Conservation (phyloP, 1,140 invertebrate genomes). For the Ladona fulva region DNA sequence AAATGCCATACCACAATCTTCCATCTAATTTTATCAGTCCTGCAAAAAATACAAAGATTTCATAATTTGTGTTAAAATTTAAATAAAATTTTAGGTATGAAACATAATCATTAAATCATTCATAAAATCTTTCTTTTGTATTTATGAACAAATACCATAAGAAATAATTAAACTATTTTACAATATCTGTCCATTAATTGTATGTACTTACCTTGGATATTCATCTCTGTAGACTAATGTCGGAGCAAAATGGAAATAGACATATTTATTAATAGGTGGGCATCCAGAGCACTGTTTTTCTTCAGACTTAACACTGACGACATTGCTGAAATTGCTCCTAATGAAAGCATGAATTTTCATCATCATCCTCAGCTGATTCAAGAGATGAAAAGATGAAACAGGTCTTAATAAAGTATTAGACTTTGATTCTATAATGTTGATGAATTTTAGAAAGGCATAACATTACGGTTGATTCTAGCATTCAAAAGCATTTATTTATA, state of each 20-base stretch:
- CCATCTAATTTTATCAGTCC: constrained; percentile 66
- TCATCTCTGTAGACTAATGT: constrained; percentile 75
- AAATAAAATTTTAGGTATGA: neutral
- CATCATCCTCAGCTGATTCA: constrained; percentile 58
- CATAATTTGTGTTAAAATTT: neutral
- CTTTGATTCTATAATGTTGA: neutral
- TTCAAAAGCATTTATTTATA: constrained; percentile 14
- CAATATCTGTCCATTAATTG: neutral
- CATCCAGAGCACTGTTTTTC: neutral
- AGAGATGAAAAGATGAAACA: neutral
- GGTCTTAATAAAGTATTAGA: neutral
- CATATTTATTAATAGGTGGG: constrained; percentile 52
- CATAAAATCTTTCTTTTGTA: neutral
- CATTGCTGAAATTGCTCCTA: constrained; percentile 47
- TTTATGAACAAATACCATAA: neutral
- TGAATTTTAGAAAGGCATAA: neutral
- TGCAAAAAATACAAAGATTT: constrained; percentile 30
- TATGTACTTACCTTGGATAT: constrained; percentile 62
- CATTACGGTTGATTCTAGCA: neutral
- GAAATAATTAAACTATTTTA: neutral
- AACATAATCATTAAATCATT: neutral
- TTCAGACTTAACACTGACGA: constrained; percentile 27
- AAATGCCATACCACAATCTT: constrained; percentile 57
- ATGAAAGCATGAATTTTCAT: constrained; percentile 85
- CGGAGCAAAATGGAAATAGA: constrained; percentile 84